Conservation (phyloP, 2,113 vertebrate species). For the Crocuta crocuta region DNA sequence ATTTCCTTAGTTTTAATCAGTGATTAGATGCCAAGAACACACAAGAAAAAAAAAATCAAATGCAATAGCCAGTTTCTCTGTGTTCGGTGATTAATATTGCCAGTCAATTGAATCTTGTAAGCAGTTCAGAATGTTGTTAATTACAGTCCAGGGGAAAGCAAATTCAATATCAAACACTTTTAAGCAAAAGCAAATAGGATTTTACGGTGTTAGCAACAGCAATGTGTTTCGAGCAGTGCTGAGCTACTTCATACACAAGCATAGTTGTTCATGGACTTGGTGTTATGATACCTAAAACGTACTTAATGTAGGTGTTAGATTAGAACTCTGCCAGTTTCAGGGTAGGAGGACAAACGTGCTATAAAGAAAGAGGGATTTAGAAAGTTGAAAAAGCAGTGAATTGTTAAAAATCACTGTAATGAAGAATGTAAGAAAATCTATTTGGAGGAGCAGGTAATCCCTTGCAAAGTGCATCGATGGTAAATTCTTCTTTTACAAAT, state of each 20-base stretch:
- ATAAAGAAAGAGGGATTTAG: slow-evolving; percentile 48
- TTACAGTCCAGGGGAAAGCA: slow-evolving; percentile 68
- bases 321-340: slow-evolving; percentile 16
- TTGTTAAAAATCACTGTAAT: not conserved
- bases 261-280: slow-evolving; percentile 41
- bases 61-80: slow-evolving; percentile 25
- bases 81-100: slow-evolving; percentile 67
- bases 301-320: slow-evolving; percentile 24
- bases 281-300: slow-evolving; percentile 51
- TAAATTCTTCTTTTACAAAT: not conserved
- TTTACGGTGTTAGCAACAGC: not conserved
- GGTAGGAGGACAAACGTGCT: not conserved
- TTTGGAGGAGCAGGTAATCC: not conserved
- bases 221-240: not conserved
- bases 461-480: not conserved
- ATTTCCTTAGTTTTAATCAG: slow-evolving; percentile 65
- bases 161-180: slow-evolving; percentile 66
- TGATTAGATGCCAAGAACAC: slow-evolving; percentile 40
- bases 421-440: not conserved
- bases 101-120: slow-evolving; percentile 74
- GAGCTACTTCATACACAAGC: slow-evolving; percentile 1
- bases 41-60: slow-evolving; percentile 62
- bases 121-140: slow-evolving; percentile 66
- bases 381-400: not conserved
- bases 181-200: slow-evolving; percentile 59